phyloP scores from a whole-genome alignment of 1,140 invertebrate genomes.

The Reticulitermes speratus region DNA sequence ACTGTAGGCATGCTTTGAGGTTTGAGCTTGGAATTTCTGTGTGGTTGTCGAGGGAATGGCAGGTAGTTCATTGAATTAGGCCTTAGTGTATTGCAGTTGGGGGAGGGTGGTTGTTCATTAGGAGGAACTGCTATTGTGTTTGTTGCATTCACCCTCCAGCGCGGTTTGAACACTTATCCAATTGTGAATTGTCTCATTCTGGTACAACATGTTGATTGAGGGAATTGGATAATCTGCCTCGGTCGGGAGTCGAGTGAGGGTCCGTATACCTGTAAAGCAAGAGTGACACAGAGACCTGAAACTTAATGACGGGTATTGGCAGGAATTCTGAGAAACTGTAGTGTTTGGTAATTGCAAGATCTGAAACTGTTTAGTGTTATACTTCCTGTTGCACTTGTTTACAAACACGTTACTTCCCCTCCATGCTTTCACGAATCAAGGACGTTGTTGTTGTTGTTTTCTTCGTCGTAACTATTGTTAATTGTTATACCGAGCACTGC shows the following conservation, averaged over 20 bases:
- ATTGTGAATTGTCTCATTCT: neutral
- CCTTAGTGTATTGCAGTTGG: neutral
- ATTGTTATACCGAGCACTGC: too few species aligned
- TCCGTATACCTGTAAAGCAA: too few species aligned
- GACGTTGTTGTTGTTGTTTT: too few species aligned
- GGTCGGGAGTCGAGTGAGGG: neutral
- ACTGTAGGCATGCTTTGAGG: neutral
- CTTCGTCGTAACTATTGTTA: too few species aligned
- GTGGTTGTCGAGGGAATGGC: neutral
- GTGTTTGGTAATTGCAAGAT: too few species aligned
- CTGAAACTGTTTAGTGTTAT: too few species aligned
- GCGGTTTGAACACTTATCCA: neutral
- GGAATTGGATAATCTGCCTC: neutral
- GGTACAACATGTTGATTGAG: neutral
- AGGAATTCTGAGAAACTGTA: too few species aligned
- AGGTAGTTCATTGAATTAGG: neutral
- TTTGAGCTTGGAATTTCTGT: conserved; percentile 1
- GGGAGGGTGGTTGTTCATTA: neutral
- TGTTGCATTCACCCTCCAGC: neutral
- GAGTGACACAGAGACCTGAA: too few species aligned
- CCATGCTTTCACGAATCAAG: too few species aligned
- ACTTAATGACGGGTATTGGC: too few species aligned
- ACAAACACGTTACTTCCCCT: too few species aligned
- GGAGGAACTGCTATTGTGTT: neutral
- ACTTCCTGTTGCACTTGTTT: too few species aligned